Evolutionary conservation across 2,797 vertebrate genomes (phyloP).

Genomic region (Coccyzus lansbergi): DNA sequence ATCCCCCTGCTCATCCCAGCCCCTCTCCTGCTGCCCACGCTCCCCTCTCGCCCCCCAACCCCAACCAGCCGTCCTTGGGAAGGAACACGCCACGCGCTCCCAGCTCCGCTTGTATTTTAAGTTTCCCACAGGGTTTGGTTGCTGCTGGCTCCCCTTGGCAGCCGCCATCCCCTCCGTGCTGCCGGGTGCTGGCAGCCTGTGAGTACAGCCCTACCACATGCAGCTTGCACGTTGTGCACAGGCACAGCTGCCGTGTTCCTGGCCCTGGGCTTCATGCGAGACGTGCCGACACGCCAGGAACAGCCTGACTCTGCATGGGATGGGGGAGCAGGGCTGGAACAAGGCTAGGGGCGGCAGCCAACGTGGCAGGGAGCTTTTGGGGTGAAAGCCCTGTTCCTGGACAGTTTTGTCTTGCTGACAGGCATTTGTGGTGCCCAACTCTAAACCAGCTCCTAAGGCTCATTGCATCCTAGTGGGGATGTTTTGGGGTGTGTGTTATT

Average conservation of each 20-base stretch:
- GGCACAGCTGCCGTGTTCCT: constrained; percentile 29
- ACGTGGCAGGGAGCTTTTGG: not conserved
- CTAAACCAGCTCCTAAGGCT: not conserved
- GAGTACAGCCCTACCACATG: constrained; percentile 66
- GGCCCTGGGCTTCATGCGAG: constrained; percentile 28
- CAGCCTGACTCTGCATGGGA: not conserved
- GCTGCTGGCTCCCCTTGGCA: constrained; percentile 31
- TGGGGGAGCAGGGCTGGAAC: not conserved
- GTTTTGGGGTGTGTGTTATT: not conserved
- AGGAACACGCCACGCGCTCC: not conserved
- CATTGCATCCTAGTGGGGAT: rapidly evolving
- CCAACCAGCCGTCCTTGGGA: not conserved
- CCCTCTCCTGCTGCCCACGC: not conserved
- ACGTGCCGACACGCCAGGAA: constrained; percentile 48
- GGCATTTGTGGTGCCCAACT: not conserved
- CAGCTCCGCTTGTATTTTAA: not conserved
- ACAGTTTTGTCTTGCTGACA: not conserved
- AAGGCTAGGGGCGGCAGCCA: not conserved
- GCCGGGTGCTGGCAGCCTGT: constrained; percentile 51
- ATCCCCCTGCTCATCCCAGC: rapidly evolving
- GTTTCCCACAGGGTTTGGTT: constrained; percentile 18
- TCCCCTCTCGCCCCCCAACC: rapidly evolving
- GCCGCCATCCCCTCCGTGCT: not conserved
- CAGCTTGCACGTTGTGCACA: constrained; percentile 44
- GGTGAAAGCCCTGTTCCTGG: not conserved